phyloP scores from a whole-genome alignment of 1,140 invertebrate genomes.

The Temnothorax nylanderi region DNA sequence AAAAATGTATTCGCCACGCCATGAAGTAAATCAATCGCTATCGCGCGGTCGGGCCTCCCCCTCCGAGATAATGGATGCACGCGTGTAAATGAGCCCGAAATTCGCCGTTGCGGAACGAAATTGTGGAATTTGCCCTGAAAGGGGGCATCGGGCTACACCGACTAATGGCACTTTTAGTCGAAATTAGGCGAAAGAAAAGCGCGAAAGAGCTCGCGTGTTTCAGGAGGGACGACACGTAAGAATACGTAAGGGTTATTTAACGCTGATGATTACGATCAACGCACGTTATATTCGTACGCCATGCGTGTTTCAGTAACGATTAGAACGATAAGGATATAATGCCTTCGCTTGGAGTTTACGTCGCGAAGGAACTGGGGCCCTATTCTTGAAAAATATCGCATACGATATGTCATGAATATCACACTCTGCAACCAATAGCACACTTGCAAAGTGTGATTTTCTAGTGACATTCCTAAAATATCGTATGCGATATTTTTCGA shows the following conservation, averaged over 20 bases:
- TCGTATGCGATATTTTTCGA: too few species aligned
- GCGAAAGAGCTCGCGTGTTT: not conserved
- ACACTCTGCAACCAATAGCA: too few species aligned
- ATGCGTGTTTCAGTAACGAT: not conserved
- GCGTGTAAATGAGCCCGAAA: not conserved
- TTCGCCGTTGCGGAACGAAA: not conserved
- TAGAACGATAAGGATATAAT: not conserved
- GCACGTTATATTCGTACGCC: not conserved
- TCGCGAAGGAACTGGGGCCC: not conserved
- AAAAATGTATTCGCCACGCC: conserved; percentile 19
- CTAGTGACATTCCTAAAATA: too few species aligned
- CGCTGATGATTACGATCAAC: not conserved
- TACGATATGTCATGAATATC: too few species aligned
- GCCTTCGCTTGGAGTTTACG: not conserved
- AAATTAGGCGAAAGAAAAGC: not conserved
- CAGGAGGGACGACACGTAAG: not conserved
- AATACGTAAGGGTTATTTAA: not conserved
- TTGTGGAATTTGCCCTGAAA: not conserved
- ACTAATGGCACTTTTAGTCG: not conserved
- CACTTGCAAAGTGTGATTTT: too few species aligned
- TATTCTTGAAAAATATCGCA: too few species aligned
- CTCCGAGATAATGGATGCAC: not conserved
- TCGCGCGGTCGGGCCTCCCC: not conserved
- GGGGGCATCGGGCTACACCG: too few species aligned
- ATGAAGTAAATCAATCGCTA: conserved; percentile 41